Evolutionary conservation across 2,888 invertebrate genomes (phyloP).

Genomic region (Lasioglossum leucozonium): DNA sequence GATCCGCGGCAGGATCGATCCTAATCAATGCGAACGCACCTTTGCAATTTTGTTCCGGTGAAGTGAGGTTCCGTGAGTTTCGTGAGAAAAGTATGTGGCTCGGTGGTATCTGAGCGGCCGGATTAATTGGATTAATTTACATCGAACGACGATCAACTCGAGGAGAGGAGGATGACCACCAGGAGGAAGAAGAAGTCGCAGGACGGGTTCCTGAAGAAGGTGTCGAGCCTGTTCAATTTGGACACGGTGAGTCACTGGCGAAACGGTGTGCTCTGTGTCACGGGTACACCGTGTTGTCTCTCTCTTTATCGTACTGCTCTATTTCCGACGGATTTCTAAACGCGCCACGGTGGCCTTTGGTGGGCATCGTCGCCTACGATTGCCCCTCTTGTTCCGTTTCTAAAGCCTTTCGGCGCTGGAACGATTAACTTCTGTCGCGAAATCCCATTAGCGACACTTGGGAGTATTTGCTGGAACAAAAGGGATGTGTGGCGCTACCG

Average conservation of each 20-base stretch:
- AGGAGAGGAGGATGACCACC: conserved; percentile 86
- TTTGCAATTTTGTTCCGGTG: conserved; percentile 26
- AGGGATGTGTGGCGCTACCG: background rate
- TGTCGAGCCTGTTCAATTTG: conserved; percentile 92
- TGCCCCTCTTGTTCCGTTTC: conserved; percentile 9
- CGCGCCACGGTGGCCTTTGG: conserved; percentile 8
- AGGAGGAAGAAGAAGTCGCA: conserved; percentile 89
- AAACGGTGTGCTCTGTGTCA: conserved; percentile 20
- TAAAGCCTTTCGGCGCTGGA: conserved; percentile 33
- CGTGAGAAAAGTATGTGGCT: conserved; percentile 72
- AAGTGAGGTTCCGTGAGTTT: conserved; percentile 65
- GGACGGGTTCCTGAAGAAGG: conserved; percentile 92
- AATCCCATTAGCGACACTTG: background rate
- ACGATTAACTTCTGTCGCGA: background rate
- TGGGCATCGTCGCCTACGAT: conserved; percentile 23
- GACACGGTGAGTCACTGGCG: conserved; percentile 89
- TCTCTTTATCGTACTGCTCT: conserved; percentile 15
- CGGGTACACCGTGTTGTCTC: conserved; percentile 27
- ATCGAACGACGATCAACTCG: conserved; percentile 43
- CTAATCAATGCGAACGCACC: conserved; percentile 15
- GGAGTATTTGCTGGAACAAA: background rate
- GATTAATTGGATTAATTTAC: conserved; percentile 73
- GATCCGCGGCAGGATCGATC: background rate
- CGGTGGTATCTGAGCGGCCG: conserved; percentile 66
- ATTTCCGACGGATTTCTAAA: conserved; percentile 21